Evolutionary conservation across 2,113 vertebrate species (phyloP), one percentile per base, ranked within the genome.

Genomic region (Lepisosteus oculatus): DNA sequence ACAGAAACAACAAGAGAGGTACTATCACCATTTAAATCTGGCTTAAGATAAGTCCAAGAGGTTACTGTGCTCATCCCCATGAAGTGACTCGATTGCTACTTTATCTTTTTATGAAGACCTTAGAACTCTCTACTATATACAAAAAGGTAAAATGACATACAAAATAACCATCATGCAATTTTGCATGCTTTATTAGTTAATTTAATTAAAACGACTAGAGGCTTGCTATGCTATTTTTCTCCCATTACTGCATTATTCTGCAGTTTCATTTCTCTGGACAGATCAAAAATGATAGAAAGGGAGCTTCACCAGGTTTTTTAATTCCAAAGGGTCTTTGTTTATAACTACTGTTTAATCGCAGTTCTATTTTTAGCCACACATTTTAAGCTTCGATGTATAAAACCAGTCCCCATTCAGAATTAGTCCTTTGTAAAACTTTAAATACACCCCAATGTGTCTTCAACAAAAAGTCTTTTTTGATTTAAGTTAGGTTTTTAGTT

Each of bases 361-460:
- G 81, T 77, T 84, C 85, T 83, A 73, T 77, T 82, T 85, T 82
- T 78, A 85, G 76, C 79, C 73, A 61, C 61, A 70, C 78, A 79
- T 85, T 79, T 84, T 85, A 88, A 86, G 88, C 85, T 84, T 80
- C 80, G 79, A 85, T 86, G 85, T 85, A 87, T 85, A 88, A 75
- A 91, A 89, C 86, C 88, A 84, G 81, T 76, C 83, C 79, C 85
- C 79, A 91, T 90, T 89, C 85, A 90, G 79, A 55, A 75, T 65
- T 76, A 54, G 69, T 44, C 84, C 76, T 89, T 91, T 92, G 89
- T 90, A 81, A 69, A 81, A 84, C 85, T 79, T 69, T 88, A 90
- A 92, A 90, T 88, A 90, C 89, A 87, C 81, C 84, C 86, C 88
- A 87, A 89, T 87, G 86, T 89, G 85, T 86, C 81, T 80, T 83